Percentiles rank a stretch among this genome's conserved stretches.
Evolutionary conservation across 2,888 invertebrate species (phyloP).

Genomic region (Phrixothrix hirtus): DNA sequence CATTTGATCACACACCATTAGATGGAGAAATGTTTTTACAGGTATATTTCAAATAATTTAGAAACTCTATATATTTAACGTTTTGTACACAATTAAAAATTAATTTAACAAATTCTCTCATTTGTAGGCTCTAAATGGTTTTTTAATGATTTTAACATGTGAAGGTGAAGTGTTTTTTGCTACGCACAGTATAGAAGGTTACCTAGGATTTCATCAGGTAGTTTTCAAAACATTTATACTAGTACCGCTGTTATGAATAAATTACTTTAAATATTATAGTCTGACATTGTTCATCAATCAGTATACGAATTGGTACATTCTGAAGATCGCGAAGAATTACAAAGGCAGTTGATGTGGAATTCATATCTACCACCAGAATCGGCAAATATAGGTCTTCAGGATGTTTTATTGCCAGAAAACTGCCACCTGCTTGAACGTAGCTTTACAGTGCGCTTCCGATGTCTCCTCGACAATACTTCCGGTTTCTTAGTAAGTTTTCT

Average conservation of each 20-base stretch:
- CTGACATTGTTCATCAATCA: constrained; percentile 99
- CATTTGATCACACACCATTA: constrained; percentile 87
- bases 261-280: too few relatives aligned
- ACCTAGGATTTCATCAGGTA: constrained; percentile 99
- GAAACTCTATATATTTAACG: too few relatives aligned
- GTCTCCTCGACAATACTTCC: constrained; percentile 98
- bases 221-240: too few relatives aligned
- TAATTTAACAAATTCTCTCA: too few relatives aligned
- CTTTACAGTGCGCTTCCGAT: constrained; percentile 98
- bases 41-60: too few relatives aligned
- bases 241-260: too few relatives aligned
- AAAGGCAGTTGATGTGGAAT: constrained; percentile 93
- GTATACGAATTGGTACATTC: constrained; percentile 99
- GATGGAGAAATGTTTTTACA: constrained; percentile 96
- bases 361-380: constrained; percentile 84
- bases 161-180: constrained; percentile 99
- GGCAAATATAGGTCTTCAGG: constrained; percentile 79
- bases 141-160: constrained; percentile 97
- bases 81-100: constrained; percentile 9
- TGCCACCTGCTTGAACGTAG: constrained; percentile 90
- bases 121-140: constrained; percentile 95
- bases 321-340: constrained; percentile 97
- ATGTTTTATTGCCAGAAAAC: constrained; percentile 87
- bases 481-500: constrained; percentile 90
- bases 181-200: constrained; percentile 99